A percentile compares a stretch with the other conserved stretches of the same genome.
Evolutionary conservation across 2,113 vertebrate genomes (phyloP).

Genomic region (Dissostichus mawsoni): DNA sequence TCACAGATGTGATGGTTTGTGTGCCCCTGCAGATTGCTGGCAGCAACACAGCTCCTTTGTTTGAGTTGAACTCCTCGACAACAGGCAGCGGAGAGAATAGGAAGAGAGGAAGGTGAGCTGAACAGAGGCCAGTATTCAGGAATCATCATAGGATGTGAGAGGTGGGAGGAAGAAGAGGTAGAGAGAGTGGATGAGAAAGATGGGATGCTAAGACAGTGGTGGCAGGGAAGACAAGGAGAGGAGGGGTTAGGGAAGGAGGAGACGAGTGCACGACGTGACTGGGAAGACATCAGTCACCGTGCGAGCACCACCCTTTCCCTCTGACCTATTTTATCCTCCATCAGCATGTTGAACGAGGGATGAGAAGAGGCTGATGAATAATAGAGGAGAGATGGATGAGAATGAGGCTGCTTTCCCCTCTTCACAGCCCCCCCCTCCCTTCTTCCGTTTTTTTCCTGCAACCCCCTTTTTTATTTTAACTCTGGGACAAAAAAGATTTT

Average conservation of each 20-base stretch:
- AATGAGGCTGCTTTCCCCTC: conserved; percentile 57
- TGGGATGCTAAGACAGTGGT: conserved; percentile 1
- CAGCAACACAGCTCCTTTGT: conserved; percentile 46
- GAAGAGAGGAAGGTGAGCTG: neutral
- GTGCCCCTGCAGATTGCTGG: conserved; percentile 32
- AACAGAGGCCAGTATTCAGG: neutral
- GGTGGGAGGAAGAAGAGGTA: neutral
- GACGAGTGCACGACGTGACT: conserved; percentile 50
- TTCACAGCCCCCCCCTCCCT: conserved; percentile 5
- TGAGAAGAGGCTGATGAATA: conserved; percentile 75
- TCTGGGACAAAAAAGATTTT: conserved; percentile 60
- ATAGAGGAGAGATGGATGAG: conserved; percentile 78
- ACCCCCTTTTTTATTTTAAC: conserved; percentile 51
- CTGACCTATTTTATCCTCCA: conserved; percentile 79
- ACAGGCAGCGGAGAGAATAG: neutral
- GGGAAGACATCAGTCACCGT: conserved; percentile 68
- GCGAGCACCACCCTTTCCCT: conserved; percentile 57
- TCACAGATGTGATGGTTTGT: neutral
- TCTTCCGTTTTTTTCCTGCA: neutral
- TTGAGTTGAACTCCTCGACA: conserved; percentile 16
- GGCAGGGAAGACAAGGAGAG: neutral
- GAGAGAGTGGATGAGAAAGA: conserved; percentile 25
- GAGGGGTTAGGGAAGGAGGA: conserved; percentile 16
- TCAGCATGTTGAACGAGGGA: conserved; percentile 69
- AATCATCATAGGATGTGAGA: neutral